Evolutionary conservation across 2,113 vertebrate species (phyloP).

Genomic region (Tretioscincus oriximinensis): DNA sequence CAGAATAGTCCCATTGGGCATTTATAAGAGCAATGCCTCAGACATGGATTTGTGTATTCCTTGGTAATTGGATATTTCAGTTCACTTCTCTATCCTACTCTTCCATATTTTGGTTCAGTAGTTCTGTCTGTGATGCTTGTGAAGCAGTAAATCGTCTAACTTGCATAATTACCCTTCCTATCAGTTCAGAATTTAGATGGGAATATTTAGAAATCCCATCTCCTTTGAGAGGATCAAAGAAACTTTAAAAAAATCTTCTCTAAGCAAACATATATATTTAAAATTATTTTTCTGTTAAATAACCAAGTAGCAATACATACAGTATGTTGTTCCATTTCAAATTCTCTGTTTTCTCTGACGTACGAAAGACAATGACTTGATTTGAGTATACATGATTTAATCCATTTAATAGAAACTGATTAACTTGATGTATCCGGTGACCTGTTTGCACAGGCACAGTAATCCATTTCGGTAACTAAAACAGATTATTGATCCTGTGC

Average conservation of each 20-base stretch:
- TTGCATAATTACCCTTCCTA: constrained; percentile 40
- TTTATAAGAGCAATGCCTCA: neutral
- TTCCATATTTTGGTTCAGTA: constrained; percentile 17
- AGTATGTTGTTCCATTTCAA: neutral
- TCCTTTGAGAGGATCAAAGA: constrained; percentile 51
- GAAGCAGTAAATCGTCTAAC: constrained; percentile 46
- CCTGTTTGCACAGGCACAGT: too few relatives aligned
- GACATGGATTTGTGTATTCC: constrained; percentile 5
- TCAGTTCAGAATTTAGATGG: constrained; percentile 49
- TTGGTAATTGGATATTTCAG: constrained; percentile 32
- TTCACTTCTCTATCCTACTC: neutral
- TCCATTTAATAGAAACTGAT: too few relatives aligned
- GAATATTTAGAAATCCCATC: constrained; percentile 43
- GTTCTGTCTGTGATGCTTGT: constrained; percentile 16
- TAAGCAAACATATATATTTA: constrained; percentile 24
- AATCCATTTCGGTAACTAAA: too few relatives aligned
- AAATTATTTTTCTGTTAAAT: neutral
- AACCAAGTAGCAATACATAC: too few relatives aligned
- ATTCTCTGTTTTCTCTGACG: neutral
- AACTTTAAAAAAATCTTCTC: constrained; percentile 40
- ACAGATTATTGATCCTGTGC: too few relatives aligned
- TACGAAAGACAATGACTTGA: constrained; percentile 19
- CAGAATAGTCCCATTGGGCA: neutral
- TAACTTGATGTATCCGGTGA: too few relatives aligned
- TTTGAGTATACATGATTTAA: too few relatives aligned